Conservation (phyloP, 1,140 invertebrate genomes). For the Hylyphantes graminicola region DNA sequence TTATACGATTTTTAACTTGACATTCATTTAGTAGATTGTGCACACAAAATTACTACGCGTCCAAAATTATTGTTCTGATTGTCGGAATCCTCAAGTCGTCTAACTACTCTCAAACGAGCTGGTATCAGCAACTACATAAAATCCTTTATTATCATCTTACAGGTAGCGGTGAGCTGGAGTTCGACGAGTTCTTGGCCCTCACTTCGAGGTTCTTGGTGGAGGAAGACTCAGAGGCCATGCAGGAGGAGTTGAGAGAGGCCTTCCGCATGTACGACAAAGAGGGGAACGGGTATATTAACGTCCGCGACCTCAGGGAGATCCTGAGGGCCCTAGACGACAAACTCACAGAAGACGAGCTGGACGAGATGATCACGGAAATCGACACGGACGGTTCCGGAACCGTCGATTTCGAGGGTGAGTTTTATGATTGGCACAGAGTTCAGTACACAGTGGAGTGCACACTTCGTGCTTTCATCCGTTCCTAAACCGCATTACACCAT, state of each 20-base stretch:
- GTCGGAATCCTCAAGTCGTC: too few relatives aligned
- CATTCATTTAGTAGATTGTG: too few relatives aligned
- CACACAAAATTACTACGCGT: too few relatives aligned
- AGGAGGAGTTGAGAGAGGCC: slow-evolving; percentile 92
- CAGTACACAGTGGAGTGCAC: too few relatives aligned
- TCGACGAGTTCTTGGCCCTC: slow-evolving; percentile 92
- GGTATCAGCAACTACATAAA: too few relatives aligned
- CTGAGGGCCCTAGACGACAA: slow-evolving; percentile 91
- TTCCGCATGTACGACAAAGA: slow-evolving; percentile 83
- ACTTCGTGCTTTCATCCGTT: too few relatives aligned
- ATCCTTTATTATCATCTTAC: slow-evolving; percentile 31
- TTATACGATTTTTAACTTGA: too few relatives aligned
- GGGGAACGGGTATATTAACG: slow-evolving; percentile 96
- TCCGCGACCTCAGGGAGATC: slow-evolving; percentile 89
- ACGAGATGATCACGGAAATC: slow-evolving; percentile 96
- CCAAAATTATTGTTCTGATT: too few relatives aligned
- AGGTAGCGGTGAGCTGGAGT: slow-evolving; percentile 94
- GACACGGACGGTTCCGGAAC: slow-evolving; percentile 93
- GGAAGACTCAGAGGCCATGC: slow-evolving; percentile 93
- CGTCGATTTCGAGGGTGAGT: slow-evolving; percentile 82
- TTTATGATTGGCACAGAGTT: too few relatives aligned
- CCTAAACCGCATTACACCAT: too few relatives aligned
- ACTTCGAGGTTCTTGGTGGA: slow-evolving; percentile 95
- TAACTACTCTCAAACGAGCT: too few relatives aligned
- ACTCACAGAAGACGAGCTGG: slow-evolving; percentile 88